These are phyloP conservation scores for Meda fulgida DNA, from an alignment of 2,797 vertebrate species.

Conservation along the genomic window DNA sequence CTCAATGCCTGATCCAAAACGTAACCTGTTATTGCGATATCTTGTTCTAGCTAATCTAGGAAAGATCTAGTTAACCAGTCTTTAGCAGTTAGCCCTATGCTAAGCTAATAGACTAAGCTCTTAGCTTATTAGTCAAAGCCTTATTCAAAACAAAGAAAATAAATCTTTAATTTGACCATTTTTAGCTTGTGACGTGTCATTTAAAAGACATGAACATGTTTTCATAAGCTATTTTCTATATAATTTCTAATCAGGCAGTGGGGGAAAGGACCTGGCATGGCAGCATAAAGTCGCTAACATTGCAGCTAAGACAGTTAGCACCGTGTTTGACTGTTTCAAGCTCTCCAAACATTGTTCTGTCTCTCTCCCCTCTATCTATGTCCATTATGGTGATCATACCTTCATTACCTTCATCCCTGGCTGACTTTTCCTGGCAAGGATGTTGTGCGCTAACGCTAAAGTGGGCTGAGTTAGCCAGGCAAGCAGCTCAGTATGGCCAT, in stretches of 20 bases:
- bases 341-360: constrained; percentile 12
- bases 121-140: not conserved
- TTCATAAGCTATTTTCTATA: too few relatives aligned
- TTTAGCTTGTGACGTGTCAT: not conserved
- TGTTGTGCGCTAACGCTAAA: constrained; percentile 11
- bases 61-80: not conserved
- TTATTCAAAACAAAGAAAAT: not conserved
- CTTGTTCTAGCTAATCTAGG: not conserved
- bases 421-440: constrained; percentile 37
- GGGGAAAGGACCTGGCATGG: not conserved
- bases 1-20: not conserved
- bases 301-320: not conserved
- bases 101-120: not conserved
- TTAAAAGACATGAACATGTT: not conserved
- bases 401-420: constrained; percentile 41
- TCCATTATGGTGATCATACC: constrained; percentile 27
- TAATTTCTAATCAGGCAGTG: not conserved
- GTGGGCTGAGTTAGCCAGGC: constrained; percentile 24
- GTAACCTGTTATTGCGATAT: not conserved
- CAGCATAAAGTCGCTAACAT: not conserved
- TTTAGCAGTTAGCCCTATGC: not conserved
- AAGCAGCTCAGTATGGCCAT: constrained; percentile 33
- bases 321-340: not conserved
- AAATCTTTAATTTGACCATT: not conserved
- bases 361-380: constrained; percentile 1